phyloP scores from a whole-genome alignment of 2,888 invertebrate genomes.

The Dicranocentrus wangi region DNA sequence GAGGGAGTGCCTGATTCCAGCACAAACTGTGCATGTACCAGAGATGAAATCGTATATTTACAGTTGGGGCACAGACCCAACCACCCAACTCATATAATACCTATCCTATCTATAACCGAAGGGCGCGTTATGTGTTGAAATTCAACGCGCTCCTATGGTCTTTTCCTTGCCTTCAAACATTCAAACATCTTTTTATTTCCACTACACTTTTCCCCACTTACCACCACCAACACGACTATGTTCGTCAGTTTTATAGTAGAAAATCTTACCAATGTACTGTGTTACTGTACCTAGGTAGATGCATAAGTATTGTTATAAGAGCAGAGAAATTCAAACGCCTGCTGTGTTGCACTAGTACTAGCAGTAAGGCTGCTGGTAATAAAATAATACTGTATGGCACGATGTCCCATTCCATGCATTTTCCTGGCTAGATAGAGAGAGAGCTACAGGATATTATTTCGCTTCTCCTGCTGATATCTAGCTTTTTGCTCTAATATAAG shows the following conservation, averaged over 20 bases:
- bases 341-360: slow-evolving; percentile 2
- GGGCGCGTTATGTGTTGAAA: no score
- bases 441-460: slow-evolving; percentile 15
- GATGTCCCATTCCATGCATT: slow-evolving; percentile 27
- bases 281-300: neutral
- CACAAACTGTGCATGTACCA: neutral
- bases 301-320: neutral
- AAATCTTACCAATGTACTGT: neutral
- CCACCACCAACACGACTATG: slow-evolving; percentile 17
- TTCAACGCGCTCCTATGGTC: no score
- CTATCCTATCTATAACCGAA: neutral
- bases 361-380: slow-evolving; percentile 10
- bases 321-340: no score
- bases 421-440: slow-evolving; percentile 17
- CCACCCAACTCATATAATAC: neutral
- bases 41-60: neutral
- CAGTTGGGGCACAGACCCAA: neutral
- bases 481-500: slow-evolving; percentile 6
- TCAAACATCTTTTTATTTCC: neutral
- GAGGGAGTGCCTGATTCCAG: slow-evolving; percentile 4
- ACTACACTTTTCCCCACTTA: neutral
- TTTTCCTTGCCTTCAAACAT: no score
- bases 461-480: slow-evolving; percentile 2
- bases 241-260: slow-evolving; percentile 7
- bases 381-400: slow-evolving; percentile 29